Base-by-base conservation (phyloP, 2,797 vertebrate genomes). In the Setipinna tenuifilis region DNA sequence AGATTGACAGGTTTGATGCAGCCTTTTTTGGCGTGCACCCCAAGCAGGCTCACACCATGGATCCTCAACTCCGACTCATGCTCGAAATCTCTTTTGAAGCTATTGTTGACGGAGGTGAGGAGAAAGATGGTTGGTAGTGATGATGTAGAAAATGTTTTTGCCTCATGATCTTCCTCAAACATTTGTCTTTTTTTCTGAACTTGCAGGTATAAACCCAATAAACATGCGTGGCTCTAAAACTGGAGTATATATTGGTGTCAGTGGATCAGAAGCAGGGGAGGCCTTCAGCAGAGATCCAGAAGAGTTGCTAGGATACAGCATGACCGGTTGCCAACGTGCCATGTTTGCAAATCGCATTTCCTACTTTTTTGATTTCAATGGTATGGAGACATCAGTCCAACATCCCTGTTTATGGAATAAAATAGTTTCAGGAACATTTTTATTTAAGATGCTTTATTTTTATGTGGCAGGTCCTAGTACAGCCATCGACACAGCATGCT, bases 311-410 rank as follows among this genome's bases (percentile, higher is more conserved):
- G 98, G 98, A 21, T 99, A 99, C 95, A 98, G 98, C 92, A 98
- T 99, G 98, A 98, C 96, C 0, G 98, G 98, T 89, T 99, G 98
- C 91, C 98, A 99, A 91, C 97, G 98, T 0, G 97, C 97, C 88
- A 99, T 99, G 98, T 92, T 99, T 91, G 97, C 98, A 89, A 99
- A 99, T 93, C 96, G 98, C 46, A 93, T 99, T 57, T 99, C 98
- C 59, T 99, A 98, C 93, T 99, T 95, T 89, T 98, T 96, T 71
- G 96, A 99, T 93, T 96, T 99, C 21, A 98, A 88, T 84, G 98
- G 98, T 99, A 93, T 16, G 84, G 16, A 12, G 50, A 54, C 61
- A 10, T 35, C 16, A 35, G 16, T 71, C 28, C 14, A 75, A 41
- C 31, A 41, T 16, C 23, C 2, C 58, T 6, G 19, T 59, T 21